A percentile compares a stretch with the other conserved stretches of the same genome.
These are phyloP conservation scores for Pungitius pungitius DNA, from an alignment of 2,113 vertebrate species.

Conservation along the genomic window DNA sequence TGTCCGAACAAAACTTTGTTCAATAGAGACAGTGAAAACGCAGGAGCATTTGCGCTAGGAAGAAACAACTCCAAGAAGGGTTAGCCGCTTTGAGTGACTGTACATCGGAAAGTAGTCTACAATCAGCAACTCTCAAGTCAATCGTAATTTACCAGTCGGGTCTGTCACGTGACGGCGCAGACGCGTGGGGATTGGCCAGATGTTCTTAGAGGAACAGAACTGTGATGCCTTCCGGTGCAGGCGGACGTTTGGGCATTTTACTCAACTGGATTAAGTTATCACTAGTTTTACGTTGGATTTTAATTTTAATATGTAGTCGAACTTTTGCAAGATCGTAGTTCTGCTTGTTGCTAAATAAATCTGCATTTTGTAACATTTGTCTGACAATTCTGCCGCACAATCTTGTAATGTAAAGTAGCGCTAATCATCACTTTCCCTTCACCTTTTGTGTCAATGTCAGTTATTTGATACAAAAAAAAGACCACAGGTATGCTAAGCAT, in stretches of 20 bases:
- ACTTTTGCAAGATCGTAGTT: not conserved
- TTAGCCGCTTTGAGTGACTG: constrained; percentile 37
- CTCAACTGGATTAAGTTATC: not conserved
- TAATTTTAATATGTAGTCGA: not conserved
- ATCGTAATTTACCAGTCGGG: constrained; percentile 58
- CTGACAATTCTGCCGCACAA: not conserved
- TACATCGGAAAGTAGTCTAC: constrained; percentile 42
- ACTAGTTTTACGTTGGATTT: not conserved
- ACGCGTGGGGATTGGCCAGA: constrained; percentile 47
- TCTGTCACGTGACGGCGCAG: constrained; percentile 49
- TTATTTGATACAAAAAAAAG: not conserved
- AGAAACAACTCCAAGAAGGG: constrained; percentile 3
- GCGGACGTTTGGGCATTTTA: not conserved
- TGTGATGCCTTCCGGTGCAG: constrained; percentile 20
- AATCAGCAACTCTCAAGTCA: constrained; percentile 56
- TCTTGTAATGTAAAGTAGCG: not conserved
- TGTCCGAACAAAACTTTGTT: constrained; percentile 27
- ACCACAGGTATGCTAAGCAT: not conserved
- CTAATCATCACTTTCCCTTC: not conserved
- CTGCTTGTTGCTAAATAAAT: not conserved
- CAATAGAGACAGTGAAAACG: not conserved
- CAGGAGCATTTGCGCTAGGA: not conserved
- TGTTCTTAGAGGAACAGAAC: not conserved
- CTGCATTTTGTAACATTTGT: not conserved
- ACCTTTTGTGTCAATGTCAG: not conserved